Conservation (phyloP, 2,888 invertebrate genomes). For the Diogma glabrata region DNA sequence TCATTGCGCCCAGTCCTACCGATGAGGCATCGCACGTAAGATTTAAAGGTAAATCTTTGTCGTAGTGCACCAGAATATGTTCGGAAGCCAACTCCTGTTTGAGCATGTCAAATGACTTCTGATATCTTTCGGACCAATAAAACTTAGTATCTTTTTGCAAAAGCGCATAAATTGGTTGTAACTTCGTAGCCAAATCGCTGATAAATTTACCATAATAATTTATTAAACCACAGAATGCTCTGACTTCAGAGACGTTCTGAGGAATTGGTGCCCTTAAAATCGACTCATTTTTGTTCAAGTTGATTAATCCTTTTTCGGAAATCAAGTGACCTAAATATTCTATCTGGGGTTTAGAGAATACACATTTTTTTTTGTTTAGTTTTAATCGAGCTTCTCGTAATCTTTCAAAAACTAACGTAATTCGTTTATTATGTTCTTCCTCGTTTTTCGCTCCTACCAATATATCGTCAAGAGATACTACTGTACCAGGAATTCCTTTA, state of each 20-base stretch:
- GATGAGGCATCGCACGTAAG: no score
- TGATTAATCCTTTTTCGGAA: no score
- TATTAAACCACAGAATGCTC: no score
- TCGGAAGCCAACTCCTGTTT: background rate
- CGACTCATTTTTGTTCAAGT: no score
- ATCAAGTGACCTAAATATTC: no score
- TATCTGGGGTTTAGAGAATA: background rate
- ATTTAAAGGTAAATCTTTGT: background rate
- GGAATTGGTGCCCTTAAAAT: no score
- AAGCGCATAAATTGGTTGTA: background rate
- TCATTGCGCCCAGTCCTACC: background rate
- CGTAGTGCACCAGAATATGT: background rate
- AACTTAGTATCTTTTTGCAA: slow-evolving; percentile 11
- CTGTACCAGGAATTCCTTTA: background rate
- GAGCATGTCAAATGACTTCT: slow-evolving; percentile 7
- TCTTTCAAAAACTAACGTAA: slow-evolving; percentile 3
- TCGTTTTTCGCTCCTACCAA: background rate
- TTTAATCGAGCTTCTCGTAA: slow-evolving; percentile 12
- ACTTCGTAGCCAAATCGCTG: slow-evolving; percentile 16
- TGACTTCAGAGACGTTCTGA: no score
- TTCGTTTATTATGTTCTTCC: background rate
- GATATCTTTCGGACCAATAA: background rate
- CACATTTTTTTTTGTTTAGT: background rate
- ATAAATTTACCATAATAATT: no score
- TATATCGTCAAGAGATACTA: background rate